Base-by-base conservation (phyloP, 2,113 vertebrate genomes). In the Dendrocopos noguchii region DNA sequence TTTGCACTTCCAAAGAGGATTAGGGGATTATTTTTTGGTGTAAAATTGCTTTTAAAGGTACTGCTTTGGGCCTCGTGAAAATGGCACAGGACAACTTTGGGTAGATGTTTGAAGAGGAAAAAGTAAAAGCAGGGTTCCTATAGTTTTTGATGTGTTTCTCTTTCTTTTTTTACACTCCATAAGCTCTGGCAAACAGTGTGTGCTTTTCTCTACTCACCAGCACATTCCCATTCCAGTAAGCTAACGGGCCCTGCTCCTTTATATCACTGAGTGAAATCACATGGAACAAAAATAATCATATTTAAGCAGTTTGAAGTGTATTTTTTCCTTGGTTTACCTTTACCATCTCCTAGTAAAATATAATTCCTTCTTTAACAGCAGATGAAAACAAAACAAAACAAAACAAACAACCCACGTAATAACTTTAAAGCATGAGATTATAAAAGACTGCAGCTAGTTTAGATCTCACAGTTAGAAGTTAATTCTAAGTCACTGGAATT, bases 401-500 rank as follows among this genome's bases (percentile, higher is more conserved):
- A 50, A 50, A 15, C 44, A 47, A 47, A 47, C 16, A 17, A 47
- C 17, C 46, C 46, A 21, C 66, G 95, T 97, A 97, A 95, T 76
- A 95, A 91, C 77, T 96, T 96, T 96, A 84, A 95, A 94, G 82
- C 89, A 76, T 71, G 80, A 94, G 90, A 94, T 96, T 97, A 96
- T 93, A 93, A 95, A 95, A 95, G 93, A 87, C 96, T 94, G 90
- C 91, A 96, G 94, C 97, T 97, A 97, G 92, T 98, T 98, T 98
- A 98, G 97, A 94, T 97, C 95, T 97, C 97, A 84, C 95, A 97
- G 96, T 96, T 95, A 96, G 95, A 91, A 96, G 96, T 97, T 97
- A 97, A 97, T 97, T 93, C 96, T 97, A 97, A 98, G 97, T 96
- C 94, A 95, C 93, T 96, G 92, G 98, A 98, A 98, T 98, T 98